phyloP scores from a whole-genome alignment of 1,140 invertebrate species.

The Atta texana region DNA sequence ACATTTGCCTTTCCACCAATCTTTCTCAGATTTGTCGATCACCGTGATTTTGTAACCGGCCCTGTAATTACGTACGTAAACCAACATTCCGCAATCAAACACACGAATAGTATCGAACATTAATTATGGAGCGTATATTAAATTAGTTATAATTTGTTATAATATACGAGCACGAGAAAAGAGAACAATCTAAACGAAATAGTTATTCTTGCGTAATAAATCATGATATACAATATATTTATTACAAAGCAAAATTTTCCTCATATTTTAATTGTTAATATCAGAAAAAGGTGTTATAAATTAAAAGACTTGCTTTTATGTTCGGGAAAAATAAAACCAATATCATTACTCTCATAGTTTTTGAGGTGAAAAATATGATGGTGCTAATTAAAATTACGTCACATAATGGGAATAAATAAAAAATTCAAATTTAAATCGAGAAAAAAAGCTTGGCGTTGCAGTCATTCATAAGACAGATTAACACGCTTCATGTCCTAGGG shows the following conservation, averaged over 20 bases:
- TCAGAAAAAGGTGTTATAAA: background rate
- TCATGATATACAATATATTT: background rate
- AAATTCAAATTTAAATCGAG: too few relatives aligned
- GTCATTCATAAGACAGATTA: too few relatives aligned
- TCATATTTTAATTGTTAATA: background rate
- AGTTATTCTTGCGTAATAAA: background rate
- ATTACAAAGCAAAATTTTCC: background rate
- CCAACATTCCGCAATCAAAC: background rate
- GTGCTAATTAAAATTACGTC: too few relatives aligned
- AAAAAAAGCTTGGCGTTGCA: too few relatives aligned
- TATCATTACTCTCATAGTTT: too few relatives aligned
- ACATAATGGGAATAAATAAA: too few relatives aligned
- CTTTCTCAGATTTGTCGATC: slow-evolving; percentile 96
- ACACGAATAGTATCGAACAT: background rate
- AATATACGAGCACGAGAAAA: background rate
- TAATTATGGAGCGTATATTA: background rate
- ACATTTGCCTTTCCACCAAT: slow-evolving; percentile 99
- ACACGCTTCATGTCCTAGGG: too few relatives aligned
- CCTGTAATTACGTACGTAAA: slow-evolving; percentile 83
- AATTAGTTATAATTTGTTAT: background rate
- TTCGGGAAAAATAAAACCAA: too few relatives aligned
- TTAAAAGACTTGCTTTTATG: background rate
- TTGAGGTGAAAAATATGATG: too few relatives aligned
- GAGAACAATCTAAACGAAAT: background rate
- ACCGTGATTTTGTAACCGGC: slow-evolving; percentile 98